Percentiles rank a stretch among this genome's conserved stretches.
These are phyloP conservation scores for Tetropium fuscum DNA, from an alignment of 2,888 invertebrate species.

Conservation along the genomic window DNA sequence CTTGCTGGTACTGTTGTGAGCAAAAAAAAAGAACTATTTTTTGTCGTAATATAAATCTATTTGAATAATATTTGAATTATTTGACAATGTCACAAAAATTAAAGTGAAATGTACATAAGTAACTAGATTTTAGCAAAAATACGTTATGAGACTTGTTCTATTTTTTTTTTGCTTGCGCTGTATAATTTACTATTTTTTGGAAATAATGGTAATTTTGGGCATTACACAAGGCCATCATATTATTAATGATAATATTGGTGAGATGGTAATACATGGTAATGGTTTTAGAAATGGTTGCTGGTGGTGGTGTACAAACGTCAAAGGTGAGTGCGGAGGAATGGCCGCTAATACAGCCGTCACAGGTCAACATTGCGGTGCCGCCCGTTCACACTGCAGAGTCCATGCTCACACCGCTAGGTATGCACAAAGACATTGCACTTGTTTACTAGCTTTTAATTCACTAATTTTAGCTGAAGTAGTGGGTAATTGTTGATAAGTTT, in stretches of 20 bases:
- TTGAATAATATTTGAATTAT: too few species aligned
- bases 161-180: too few species aligned
- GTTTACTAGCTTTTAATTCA: slow-evolving; percentile 8
- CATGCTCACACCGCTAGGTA: slow-evolving; percentile 82
- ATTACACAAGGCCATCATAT: neutral
- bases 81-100: too few species aligned
- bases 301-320: slow-evolving; percentile 65
- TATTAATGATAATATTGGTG: slow-evolving; percentile 6
- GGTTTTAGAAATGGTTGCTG: slow-evolving; percentile 55
- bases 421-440: slow-evolving; percentile 42
- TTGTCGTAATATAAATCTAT: too few species aligned
- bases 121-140: too few species aligned
- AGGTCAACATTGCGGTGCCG: slow-evolving; percentile 79
- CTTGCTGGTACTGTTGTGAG: too few species aligned
- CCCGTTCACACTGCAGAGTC: slow-evolving; percentile 82
- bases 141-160: too few species aligned
- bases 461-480: too few species aligned
- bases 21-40: too few species aligned
- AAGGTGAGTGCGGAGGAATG: slow-evolving; percentile 72
- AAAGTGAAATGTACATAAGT: too few species aligned
- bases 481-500: too few species aligned
- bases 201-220: neutral
- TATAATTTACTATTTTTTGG: too few species aligned
- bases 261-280: slow-evolving; percentile 34
- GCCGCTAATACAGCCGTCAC: slow-evolving; percentile 77